Base-by-base conservation (phyloP, 2,113 vertebrate species). In the Carettochelys insculpta region DNA sequence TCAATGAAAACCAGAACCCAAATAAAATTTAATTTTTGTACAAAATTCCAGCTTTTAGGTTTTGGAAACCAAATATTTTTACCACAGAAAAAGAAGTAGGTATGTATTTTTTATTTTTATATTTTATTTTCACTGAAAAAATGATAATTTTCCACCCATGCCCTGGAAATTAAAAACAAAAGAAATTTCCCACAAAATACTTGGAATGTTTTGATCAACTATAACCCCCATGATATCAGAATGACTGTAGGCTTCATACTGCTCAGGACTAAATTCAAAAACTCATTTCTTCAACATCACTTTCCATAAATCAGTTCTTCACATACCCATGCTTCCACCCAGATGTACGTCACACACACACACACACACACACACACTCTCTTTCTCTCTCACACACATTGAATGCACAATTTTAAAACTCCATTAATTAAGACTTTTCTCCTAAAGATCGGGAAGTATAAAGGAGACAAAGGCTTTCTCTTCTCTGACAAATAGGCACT, bases 41-140 rank as follows among this genome's bases (percentile, higher is more conserved):
- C 65, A 68, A 38, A 38, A 22, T 68, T 38, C n/a, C n/a, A 38
- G 3, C 19, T 68, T 68, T 20, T 68, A 22, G n/a, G 2, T 73
- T 53, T 71, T 65, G 51, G 16, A 92, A 92, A 88, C 75, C 4
- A 71, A 80, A 20, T 17, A 73, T 41, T 24, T 90, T 61, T 11
- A 54, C 25, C 24, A 27, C 25, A 38, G 83, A 51, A 93, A 81
- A 43, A 84, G 47, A 86, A 88, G 1, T 76, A 81, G 51, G 5
- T 6, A 82, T 61, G 38, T 34, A 51, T 4, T 11, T 3, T n/a
- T 1, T 2, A 76, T 91, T 85, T 91, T 43, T n/a, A n/a, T n/a
- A n/a, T n/a, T n/a, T n/a, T n/a, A n/a, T n/a, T n/a, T n/a, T 17
- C 83, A 75, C 27, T 75, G 47, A 51, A 88, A 92, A 76, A 61